Base-by-base conservation (phyloP, 1,140 invertebrate species). In the Drosophila tsacasi region DNA sequence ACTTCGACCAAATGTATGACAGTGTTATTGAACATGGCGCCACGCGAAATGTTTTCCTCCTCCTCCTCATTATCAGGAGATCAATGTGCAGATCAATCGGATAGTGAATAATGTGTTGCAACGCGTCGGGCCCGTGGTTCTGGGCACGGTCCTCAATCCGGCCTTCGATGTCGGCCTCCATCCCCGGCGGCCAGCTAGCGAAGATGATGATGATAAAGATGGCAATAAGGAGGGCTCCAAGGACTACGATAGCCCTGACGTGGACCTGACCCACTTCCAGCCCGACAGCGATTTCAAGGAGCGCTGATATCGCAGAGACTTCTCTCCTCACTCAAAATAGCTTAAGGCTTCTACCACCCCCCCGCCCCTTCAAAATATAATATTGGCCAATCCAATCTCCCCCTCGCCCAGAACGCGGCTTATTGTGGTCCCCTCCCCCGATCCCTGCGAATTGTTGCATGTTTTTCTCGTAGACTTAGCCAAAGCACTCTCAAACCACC, bases 71-170 rank as follows among this genome's bases (percentile, higher is more conserved):
- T 69, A 52, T 86, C 54, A 92, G 91, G 83, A 89, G 87, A 81
- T 92, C 83, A 83, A 92, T 90, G 59, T 66, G 68, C 90, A 92
- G 85, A 92, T 92, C 74, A 87, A 92, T 92, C 91, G 91, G 62
- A 64, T 91, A 79, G 86, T 87, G 67, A 91, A 92, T 90, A 89
- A 85, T 80, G 60, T 92, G 21, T 63, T 92, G 76, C 76, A 86
- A 91, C 76, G 83, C 54, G 68, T 92, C n/a, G 91, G 91, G 39
- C 91, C 91, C 27, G 69, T 82, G 44, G 60, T 92, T 27, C 60
- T 92, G 74, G 91, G 91, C 39, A 92, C 91, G 6, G 63, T 81
- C 17, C 77, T 92, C 0, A 92, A 92, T 77, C 91, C 91, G 59
- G 58, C 37, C 23, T 68, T 80, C n/a, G 76, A 81, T 23, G 62